These are phyloP conservation scores for Thaumatotibia leucotreta DNA, from an alignment of 1,140 invertebrate genomes.

Conservation along the genomic window DNA sequence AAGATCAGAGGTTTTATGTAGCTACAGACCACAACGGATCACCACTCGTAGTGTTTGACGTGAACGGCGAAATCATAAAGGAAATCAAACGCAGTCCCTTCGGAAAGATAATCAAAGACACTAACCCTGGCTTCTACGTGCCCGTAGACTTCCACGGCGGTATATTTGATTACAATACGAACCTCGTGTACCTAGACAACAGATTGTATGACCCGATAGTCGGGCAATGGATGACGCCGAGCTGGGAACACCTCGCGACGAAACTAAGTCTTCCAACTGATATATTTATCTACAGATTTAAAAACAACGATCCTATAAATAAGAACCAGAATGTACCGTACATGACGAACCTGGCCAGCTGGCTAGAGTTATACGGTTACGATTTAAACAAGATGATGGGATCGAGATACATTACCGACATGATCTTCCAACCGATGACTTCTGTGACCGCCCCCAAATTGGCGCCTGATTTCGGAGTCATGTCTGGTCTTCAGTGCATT, in stretches of 20 bases:
- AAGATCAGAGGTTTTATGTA: constrained; percentile 91
- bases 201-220: constrained; percentile 94
- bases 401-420: constrained; percentile 84
- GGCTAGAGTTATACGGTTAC: constrained; percentile 93
- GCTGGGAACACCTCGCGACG: constrained; percentile 91
- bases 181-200: constrained; percentile 89
- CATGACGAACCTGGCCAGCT: constrained; percentile 89
- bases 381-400: constrained; percentile 91
- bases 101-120: constrained; percentile 91
- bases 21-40: constrained; percentile 95
- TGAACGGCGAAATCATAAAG: constrained; percentile 93
- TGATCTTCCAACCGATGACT: constrained; percentile 86
- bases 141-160: constrained; percentile 96
- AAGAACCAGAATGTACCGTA: constrained; percentile 84
- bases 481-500: constrained; percentile 92
- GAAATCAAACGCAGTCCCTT: constrained; percentile 94
- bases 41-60: constrained; percentile 93
- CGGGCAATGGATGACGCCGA: constrained; percentile 96
- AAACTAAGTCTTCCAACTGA: constrained; percentile 89
- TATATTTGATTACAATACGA: constrained; percentile 88
- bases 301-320: constrained; percentile 95
- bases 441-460: constrained; percentile 86
- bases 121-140: constrained; percentile 93
- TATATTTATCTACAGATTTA: constrained; percentile 94
- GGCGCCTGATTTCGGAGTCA: constrained; percentile 90